phyloP scores from a whole-genome alignment of 1,140 invertebrate genomes.

The Venustaconcha ellipsiformis region DNA sequence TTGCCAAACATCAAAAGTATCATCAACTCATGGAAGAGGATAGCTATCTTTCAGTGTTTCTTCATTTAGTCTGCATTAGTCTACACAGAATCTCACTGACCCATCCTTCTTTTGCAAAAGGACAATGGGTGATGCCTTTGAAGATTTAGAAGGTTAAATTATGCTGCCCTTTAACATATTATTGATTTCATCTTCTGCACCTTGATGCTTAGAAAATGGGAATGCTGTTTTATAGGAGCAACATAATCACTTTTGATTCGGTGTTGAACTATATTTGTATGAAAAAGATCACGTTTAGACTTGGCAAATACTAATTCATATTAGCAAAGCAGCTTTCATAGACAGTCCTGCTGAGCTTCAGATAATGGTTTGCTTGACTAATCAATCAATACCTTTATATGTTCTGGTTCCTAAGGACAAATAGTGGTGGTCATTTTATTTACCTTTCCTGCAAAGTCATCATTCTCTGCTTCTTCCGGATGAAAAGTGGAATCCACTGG shows the following conservation, averaged over 20 bases:
- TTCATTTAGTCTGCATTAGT: slow-evolving; percentile 66
- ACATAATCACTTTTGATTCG: slow-evolving; percentile 9
- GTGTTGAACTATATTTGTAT: slow-evolving; percentile 14
- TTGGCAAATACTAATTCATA: slow-evolving; percentile 9
- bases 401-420: background rate
- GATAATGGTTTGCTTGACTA: background rate
- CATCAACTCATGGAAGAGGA: slow-evolving; percentile 19
- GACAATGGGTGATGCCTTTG: slow-evolving; percentile 72
- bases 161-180: slow-evolving; percentile 34
- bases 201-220: slow-evolving; percentile 15
- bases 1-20: slow-evolving; percentile 13
- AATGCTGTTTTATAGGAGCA: slow-evolving; percentile 11
- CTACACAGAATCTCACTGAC: slow-evolving; percentile 69
- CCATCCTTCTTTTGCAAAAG: slow-evolving; percentile 62
- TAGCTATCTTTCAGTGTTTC: slow-evolving; percentile 26
- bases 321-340: slow-evolving; percentile 9
- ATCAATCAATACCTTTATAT: background rate
- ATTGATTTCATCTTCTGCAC: slow-evolving; percentile 17
- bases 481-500: too few species aligned
- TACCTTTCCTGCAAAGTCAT: too few species aligned
- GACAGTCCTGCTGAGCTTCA: background rate
- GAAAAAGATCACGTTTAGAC: slow-evolving; percentile 8
- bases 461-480: too few species aligned
- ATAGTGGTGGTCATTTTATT: too few species aligned
- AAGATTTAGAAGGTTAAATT: slow-evolving; percentile 60